Conservation (phyloP, 2,888 invertebrate genomes). For the Entomobrya proxima region DNA sequence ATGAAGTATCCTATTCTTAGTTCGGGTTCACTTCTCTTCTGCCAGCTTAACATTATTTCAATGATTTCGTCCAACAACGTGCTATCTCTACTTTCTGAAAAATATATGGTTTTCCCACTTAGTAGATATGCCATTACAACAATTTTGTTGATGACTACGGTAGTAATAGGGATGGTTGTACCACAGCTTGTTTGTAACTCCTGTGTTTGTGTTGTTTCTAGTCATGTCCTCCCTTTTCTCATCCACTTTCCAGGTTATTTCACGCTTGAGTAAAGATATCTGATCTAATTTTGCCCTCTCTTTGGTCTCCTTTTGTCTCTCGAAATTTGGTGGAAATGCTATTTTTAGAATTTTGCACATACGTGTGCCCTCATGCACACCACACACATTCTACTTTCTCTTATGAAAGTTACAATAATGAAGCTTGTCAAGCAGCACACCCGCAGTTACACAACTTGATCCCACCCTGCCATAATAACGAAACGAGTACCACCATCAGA, state of each 20-base stretch:
- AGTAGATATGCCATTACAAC: no score
- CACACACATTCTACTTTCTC: background rate
- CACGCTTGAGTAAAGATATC: slow-evolving; percentile 17
- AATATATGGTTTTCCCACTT: no score
- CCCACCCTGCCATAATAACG: background rate
- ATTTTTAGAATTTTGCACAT: slow-evolving; percentile 4
- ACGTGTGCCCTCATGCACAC: background rate
- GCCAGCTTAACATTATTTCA: no score
- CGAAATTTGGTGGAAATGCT: background rate
- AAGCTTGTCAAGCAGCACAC: background rate
- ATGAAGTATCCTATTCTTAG: no score
- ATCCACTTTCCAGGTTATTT: slow-evolving; percentile 9
- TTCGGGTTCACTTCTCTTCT: no score
- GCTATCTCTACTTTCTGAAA: no score
- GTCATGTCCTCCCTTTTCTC: background rate
- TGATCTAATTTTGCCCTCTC: slow-evolving; percentile 31
- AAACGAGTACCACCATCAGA: background rate
- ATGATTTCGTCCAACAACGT: no score
- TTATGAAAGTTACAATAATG: background rate
- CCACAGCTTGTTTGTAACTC: background rate
- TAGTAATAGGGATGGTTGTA: background rate
- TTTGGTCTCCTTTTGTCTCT: slow-evolving; percentile 17
- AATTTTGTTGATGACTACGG: no score
- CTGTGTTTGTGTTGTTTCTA: background rate
- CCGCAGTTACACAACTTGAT: background rate